These are phyloP conservation scores for Gobionotothen gibberifrons DNA, from an alignment of 2,797 vertebrate species.

Conservation along the genomic window DNA sequence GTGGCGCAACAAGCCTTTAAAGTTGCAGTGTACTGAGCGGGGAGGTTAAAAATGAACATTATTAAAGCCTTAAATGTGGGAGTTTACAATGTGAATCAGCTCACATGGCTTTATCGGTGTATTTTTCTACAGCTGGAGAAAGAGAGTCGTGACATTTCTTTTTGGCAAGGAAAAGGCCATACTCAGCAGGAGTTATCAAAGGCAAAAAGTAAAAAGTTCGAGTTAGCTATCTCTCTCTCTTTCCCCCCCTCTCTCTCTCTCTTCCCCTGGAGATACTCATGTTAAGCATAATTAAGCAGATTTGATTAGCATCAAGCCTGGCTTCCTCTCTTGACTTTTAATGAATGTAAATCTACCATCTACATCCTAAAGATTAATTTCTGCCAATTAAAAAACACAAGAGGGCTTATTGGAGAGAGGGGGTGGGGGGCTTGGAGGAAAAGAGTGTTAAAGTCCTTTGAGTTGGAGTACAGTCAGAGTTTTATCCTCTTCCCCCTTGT, in stretches of 20 bases:
- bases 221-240: conserved; percentile 79
- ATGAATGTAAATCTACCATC: conserved; percentile 99
- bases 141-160: conserved; percentile 84
- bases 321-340: conserved; percentile 99
- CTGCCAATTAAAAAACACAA: conserved; percentile 98
- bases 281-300: conserved; percentile 99
- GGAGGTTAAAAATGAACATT: conserved; percentile 56
- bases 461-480: conserved; percentile 81
- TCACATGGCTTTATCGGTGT: conserved; percentile 74
- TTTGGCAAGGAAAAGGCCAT: conserved; percentile 83
- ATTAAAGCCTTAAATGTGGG: conserved; percentile 65
- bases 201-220: conserved; percentile 85
- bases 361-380: conserved; percentile 99
- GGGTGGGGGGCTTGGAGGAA: conserved; percentile 59
- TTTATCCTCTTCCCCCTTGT: conserved; percentile 83
- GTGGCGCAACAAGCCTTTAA: conserved; percentile 29
- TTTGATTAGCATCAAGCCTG: conserved; percentile 99
- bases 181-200: conserved; percentile 87
- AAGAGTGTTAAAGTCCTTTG: conserved; percentile 80
- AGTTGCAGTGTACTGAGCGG: conserved; percentile 29
- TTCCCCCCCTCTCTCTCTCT: conserved; percentile 71
- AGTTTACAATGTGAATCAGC: conserved; percentile 70
- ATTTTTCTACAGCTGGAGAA: conserved; percentile 78
- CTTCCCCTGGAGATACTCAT: conserved; percentile 97
- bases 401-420: conserved; percentile 87